Base-by-base conservation (phyloP, 2,797 vertebrate genomes). In the Cuculus canorus region DNA sequence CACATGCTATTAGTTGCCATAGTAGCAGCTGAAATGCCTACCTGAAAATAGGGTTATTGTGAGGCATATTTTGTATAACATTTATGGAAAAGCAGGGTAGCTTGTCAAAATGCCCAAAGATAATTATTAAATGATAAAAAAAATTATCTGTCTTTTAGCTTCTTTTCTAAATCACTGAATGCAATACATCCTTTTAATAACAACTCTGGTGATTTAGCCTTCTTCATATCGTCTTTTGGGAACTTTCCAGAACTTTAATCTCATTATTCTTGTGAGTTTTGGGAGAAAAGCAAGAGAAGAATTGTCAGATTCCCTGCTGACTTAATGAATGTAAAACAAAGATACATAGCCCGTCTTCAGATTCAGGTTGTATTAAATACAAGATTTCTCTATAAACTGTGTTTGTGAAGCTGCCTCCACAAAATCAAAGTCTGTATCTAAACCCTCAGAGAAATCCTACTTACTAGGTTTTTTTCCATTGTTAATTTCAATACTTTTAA, bases 231-330 rank as follows among this genome's bases (percentile, higher is more conserved):
- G 78, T 92, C 69, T 84, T 60, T 92, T 93, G 91, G 86, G 93
- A 95, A 61, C 65, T 66, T 88, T 94, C 83, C 71, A 88, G 76
- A 95, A 92, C 91, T 94, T 92, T 89, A 86, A 81, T 94, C 85
- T 88, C 61, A 43, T 96, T 96, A 84, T 94, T 92, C 80, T 71
- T 56, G 18, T 69, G 64, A 93, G 78, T 61, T 64, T 59, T 90
- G 64, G 43, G 32, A 93, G 92, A 92, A 92, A 94, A 96, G 65
- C 63, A 82, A 61, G 23, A 41, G 54, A 83, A 83, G 41, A 95
- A 90, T 88, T 88, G 72, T 94, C 82, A 90, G 75, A 82, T 66
- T 86, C 35, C 60, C 57, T 50, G 37, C 57, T 84, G 73, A 73
- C 70, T 96, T 95, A 92, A 85, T 64, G 82, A 83, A 39, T 92